Percentiles rank a stretch among this genome's conserved stretches.
Evolutionary conservation across 2,797 vertebrate species (phyloP).

Genomic region (Sphenopsis melanotis): DNA sequence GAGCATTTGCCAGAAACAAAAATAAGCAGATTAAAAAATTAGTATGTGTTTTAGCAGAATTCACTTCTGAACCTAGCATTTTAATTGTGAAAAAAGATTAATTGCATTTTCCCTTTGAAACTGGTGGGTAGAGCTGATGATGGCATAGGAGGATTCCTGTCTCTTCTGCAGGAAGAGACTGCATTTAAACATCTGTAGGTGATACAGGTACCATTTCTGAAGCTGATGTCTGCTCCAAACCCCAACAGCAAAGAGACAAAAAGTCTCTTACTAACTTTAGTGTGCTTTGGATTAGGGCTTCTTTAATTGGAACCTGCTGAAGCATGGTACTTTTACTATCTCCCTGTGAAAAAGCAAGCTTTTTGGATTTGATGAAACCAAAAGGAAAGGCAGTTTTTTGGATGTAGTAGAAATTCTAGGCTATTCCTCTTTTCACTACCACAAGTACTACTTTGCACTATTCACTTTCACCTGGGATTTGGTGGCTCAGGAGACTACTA

Average conservation of each 20-base stretch:
- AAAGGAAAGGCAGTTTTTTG: neutral
- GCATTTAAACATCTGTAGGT: neutral
- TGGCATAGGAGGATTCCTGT: neutral
- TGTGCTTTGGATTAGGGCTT: neutral
- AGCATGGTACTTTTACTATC: constrained; percentile 7
- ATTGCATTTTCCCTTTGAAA: neutral
- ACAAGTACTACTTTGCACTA: neutral
- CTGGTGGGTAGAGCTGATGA: neutral
- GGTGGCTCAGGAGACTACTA: neutral
- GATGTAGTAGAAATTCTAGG: neutral
- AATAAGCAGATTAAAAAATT: neutral
- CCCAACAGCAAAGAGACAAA: neutral
- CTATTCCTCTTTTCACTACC: neutral
- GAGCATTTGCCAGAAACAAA: neutral
- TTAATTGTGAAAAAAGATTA: neutral
- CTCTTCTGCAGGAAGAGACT: neutral
- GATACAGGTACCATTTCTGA: neutral
- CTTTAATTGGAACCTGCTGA: constrained; percentile 47
- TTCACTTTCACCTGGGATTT: neutral
- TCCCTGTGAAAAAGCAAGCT: neutral
- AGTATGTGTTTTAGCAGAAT: neutral
- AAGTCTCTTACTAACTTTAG: neutral
- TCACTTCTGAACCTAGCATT: neutral
- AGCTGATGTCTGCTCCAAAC: neutral
- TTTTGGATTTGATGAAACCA: neutral